Evolutionary conservation across 2,888 invertebrate genomes (phyloP).

Genomic region (Minunthozetes semirufus): DNA sequence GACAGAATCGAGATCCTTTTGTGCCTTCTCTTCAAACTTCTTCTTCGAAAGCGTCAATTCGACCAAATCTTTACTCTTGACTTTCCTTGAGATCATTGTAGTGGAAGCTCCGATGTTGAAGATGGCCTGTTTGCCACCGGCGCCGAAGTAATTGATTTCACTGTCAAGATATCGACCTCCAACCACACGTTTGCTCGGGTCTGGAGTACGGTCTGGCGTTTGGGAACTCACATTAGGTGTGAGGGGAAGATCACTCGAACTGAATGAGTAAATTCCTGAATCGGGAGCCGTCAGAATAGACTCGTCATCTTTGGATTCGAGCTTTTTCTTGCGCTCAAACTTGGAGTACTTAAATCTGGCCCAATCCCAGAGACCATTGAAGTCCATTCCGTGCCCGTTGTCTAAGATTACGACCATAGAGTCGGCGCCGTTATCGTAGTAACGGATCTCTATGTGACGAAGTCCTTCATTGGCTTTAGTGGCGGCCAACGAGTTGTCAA

Average conservation of each 20-base stretch:
- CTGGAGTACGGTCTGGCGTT: no score
- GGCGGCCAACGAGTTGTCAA: slow-evolving; percentile 26
- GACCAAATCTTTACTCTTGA: no score
- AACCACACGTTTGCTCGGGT: no score
- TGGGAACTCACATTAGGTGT: no score
- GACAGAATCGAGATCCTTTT: not conserved
- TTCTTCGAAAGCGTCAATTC: slow-evolving; percentile 6
- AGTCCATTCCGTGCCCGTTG: slow-evolving; percentile 15
- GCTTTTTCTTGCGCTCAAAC: not conserved
- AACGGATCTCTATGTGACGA: slow-evolving; percentile 18
- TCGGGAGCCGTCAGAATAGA: not conserved
- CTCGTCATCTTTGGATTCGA: not conserved
- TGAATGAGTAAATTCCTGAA: not conserved
- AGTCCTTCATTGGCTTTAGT: not conserved
- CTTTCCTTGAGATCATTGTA: slow-evolving; percentile 5
- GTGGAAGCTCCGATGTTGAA: not conserved
- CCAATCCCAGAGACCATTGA: not conserved
- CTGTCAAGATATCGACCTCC: slow-evolving; percentile 26
- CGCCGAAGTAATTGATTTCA: slow-evolving; percentile 18
- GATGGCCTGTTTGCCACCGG: slow-evolving; percentile 25
- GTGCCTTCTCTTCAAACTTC: not conserved
- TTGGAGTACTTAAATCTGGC: slow-evolving; percentile 17
- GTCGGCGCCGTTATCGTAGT: not conserved
- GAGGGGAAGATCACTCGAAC: not conserved
- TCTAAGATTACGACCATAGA: not conserved